Percentiles rank a stretch among this genome's conserved stretches.
Conservation (phyloP, 2,113 vertebrate species). For the Gadus chalcogrammus region DNA sequence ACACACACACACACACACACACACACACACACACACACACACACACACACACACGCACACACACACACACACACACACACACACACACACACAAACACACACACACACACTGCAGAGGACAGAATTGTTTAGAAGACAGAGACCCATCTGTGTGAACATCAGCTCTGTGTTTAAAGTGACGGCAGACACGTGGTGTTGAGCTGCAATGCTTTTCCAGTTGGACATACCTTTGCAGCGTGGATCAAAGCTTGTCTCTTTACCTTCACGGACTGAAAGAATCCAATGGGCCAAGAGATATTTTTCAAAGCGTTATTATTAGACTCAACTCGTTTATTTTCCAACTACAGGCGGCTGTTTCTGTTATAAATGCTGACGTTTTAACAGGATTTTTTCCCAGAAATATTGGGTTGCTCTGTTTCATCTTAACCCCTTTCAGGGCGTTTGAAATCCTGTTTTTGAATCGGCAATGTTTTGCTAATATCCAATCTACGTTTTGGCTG, state of each 20-base stretch:
- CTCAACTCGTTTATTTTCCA: conserved; percentile 26
- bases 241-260: conserved; percentile 1
- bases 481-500: too few species aligned
- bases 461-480: too few species aligned
- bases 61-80: not conserved
- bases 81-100: not conserved
- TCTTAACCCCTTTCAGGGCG: too few species aligned
- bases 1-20: too few species aligned
- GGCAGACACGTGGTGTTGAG: not conserved
- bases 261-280: not conserved
- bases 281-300: not conserved
- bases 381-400: too few species aligned
- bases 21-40: not conserved
- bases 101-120: not conserved
- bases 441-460: too few species aligned
- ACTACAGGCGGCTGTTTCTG: not conserved
- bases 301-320: conserved; percentile 24
- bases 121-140: not conserved
- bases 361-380: not conserved
- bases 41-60: not conserved
- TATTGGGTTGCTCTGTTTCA: too few species aligned
- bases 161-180: not conserved
- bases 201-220: not conserved
- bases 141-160: not conserved
- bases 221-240: not conserved